Percentiles rank a stretch among this genome's conserved stretches.
These are phyloP conservation scores for Lepas anatifera DNA, from an alignment of 2,888 invertebrate species.

Conservation along the genomic window DNA sequence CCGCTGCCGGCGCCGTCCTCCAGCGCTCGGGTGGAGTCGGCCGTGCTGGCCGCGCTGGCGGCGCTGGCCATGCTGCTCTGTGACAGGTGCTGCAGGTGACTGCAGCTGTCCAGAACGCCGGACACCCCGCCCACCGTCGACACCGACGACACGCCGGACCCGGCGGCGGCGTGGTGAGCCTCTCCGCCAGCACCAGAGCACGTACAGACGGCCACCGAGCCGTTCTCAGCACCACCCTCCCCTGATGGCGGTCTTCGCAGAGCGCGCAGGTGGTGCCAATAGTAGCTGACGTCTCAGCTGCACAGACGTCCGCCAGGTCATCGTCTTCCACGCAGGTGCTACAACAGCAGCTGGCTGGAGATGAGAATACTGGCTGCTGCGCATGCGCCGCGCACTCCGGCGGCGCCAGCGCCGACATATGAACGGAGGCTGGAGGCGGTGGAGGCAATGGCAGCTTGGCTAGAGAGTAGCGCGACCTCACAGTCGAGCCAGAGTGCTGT, in stretches of 20 bases:
- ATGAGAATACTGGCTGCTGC: neutral
- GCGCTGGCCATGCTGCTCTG: neutral
- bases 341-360: slow-evolving; percentile 25
- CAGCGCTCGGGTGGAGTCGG: slow-evolving; percentile 1
- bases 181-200: slow-evolving; percentile 19
- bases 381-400: neutral
- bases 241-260: too few species aligned
- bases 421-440: too few species aligned
- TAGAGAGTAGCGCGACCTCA: slow-evolving; percentile 24
- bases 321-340: slow-evolving; percentile 24
- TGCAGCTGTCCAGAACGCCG: neutral
- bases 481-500: slow-evolving; percentile 27
- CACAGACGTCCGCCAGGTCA: neutral
- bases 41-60: neutral
- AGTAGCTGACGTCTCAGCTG: slow-evolving; percentile 18
- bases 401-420: too few species aligned
- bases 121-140: neutral
- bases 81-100: neutral
- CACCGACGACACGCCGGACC: too few species aligned
- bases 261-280: too few species aligned
- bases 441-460: neutral
- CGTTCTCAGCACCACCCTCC: too few species aligned
- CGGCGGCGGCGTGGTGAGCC: neutral
- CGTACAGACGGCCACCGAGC: too few species aligned
- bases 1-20: neutral